These are phyloP conservation scores for Muscicapa adusta DNA, from an alignment of 2,113 vertebrate genomes.

Conservation along the genomic window DNA sequence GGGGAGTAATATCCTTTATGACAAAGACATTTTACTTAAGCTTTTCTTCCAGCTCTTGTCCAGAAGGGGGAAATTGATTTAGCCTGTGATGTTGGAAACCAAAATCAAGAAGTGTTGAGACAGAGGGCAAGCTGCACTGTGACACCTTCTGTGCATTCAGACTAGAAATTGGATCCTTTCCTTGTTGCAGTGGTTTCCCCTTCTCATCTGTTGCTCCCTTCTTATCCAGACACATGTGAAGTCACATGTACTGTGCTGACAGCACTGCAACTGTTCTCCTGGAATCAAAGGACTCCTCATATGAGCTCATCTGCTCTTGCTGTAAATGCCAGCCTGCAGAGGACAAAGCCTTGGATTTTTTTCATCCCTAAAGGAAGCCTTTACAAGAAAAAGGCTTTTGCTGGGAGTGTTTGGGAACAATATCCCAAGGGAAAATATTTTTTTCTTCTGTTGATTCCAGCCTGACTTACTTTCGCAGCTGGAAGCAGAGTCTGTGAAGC, in stretches of 20 bases:
- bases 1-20: conserved; percentile 30
- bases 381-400: conserved; percentile 61
- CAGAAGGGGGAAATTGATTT: conserved; percentile 28
- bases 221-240: background rate
- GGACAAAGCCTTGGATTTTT: conserved; percentile 11
- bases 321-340: conserved; percentile 50
- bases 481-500: background rate
- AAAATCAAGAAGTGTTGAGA: conserved; percentile 2
- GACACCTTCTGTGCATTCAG: background rate
- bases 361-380: conserved; percentile 17
- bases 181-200: conserved; percentile 17
- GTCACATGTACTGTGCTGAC: conserved; percentile 43
- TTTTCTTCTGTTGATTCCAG: background rate
- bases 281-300: conserved; percentile 61
- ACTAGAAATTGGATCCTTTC: conserved; percentile 16
- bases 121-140: background rate
- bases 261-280: conserved; percentile 64
- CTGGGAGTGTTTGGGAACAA: background rate
- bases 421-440: conserved; percentile 33
- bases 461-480: conserved; percentile 18
- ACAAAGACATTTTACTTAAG: conserved; percentile 33
- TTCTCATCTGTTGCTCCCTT: conserved; percentile 19
- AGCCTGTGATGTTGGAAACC: conserved; percentile 8
- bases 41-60: conserved; percentile 8
- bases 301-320: conserved; percentile 16